Evolutionary conservation across 2,113 vertebrate species (phyloP).

Genomic region (Theristicus caerulescens): DNA sequence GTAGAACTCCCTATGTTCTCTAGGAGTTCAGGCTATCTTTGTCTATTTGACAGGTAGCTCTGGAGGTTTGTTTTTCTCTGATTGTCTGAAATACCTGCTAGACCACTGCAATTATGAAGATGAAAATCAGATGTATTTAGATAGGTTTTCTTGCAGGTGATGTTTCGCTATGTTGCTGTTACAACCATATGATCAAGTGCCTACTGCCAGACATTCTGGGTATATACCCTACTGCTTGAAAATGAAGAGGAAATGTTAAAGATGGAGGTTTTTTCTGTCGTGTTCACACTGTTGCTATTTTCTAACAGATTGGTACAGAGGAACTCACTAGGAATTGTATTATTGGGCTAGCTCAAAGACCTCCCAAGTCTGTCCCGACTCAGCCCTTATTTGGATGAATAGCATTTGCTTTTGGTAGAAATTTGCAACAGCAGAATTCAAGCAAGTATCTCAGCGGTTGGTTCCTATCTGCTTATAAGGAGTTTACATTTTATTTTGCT

Average conservation of each 20-base stretch:
- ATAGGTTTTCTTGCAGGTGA: neutral
- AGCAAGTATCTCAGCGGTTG: neutral
- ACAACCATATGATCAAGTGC: neutral
- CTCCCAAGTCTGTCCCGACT: neutral
- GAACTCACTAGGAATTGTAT: neutral
- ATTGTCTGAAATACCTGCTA: neutral
- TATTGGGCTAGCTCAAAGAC: neutral
- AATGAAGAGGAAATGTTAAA: neutral
- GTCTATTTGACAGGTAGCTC: neutral
- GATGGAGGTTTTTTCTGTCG: neutral
- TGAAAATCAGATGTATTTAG: neutral
- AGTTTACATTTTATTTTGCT: neutral
- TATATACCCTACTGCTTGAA: neutral
- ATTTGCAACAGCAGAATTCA: neutral
- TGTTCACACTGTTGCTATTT: neutral
- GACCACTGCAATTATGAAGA: neutral
- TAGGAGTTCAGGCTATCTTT: neutral
- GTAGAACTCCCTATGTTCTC: neutral
- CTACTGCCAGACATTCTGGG: neutral
- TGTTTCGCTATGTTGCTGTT: neutral
- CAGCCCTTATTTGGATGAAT: neutral
- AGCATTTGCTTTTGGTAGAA: neutral
- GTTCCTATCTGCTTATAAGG: neutral
- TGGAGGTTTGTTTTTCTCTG: neutral
- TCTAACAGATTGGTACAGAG: neutral